Evolutionary conservation across 1,140 invertebrate species (phyloP).

Genomic region (Caenorhabditis brenneri): DNA sequence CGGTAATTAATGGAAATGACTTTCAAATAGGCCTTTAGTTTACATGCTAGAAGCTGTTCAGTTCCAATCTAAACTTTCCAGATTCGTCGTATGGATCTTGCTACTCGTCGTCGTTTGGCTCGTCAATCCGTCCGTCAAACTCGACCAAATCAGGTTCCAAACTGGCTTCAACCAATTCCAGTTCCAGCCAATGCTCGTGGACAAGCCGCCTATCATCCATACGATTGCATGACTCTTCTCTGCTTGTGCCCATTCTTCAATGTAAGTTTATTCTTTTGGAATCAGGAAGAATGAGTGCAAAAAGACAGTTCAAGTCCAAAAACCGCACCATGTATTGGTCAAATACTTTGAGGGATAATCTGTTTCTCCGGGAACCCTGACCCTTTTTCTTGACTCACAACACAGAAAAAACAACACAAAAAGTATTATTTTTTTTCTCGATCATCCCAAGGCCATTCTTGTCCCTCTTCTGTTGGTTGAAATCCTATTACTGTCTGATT

Average conservation of each 20-base stretch:
- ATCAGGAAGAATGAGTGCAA: neutral
- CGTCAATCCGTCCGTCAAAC: constrained; percentile 37
- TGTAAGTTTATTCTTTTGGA: too few species aligned
- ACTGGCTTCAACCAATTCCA: constrained; percentile 43
- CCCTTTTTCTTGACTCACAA: neutral
- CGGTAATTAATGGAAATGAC: too few species aligned
- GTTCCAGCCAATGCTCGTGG: constrained; percentile 60
- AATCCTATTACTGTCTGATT: constrained; percentile 21
- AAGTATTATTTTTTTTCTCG: neutral
- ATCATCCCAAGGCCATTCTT: neutral
- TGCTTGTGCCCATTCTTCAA: constrained; percentile 69
- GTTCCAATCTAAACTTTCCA: too few species aligned
- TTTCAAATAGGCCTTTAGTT: too few species aligned
- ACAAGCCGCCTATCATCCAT: constrained; percentile 67
- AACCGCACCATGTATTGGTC: neutral
- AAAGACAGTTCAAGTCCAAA: neutral
- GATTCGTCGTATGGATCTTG: constrained; percentile 34
- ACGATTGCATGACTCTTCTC: constrained; percentile 70
- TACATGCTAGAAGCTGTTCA: too few species aligned
- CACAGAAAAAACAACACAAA: neutral
- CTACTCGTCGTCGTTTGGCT: constrained; percentile 28
- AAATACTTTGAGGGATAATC: constrained; percentile 20
- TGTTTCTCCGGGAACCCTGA: neutral
- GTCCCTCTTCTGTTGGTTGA: neutral
- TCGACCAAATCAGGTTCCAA: constrained; percentile 43